phyloP scores from a whole-genome alignment of 2,888 invertebrate genomes.

The Himalopsyche kuldschensis region DNA sequence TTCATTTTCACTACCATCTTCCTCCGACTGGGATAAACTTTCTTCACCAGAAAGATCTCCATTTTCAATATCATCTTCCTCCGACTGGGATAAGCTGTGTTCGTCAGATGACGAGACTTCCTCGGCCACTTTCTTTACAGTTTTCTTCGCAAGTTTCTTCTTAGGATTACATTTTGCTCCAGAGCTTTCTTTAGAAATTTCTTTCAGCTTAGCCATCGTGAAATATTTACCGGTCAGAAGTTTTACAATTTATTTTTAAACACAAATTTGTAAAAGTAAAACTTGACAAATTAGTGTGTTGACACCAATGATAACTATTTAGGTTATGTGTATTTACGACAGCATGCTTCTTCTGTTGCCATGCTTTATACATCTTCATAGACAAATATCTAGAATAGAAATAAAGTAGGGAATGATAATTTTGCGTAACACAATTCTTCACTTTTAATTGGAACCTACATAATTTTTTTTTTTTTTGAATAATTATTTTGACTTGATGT shows the following conservation, averaged over 20 bases:
- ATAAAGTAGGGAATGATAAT: too few species aligned
- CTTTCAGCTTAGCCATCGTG: constrained; percentile 15
- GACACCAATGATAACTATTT: not conserved
- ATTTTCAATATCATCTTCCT: not conserved
- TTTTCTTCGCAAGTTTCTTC: not conserved
- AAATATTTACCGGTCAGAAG: not conserved
- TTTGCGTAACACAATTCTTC: too few species aligned
- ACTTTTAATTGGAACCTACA: too few species aligned
- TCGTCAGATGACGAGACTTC: constrained; percentile 9
- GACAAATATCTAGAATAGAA: too few species aligned
- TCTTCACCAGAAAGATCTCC: not conserved
- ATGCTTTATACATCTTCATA: not conserved
- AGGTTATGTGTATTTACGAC: not conserved
- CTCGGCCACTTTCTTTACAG: not conserved
- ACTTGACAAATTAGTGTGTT: not conserved
- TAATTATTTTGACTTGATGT: too few species aligned
- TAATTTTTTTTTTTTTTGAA: too few species aligned
- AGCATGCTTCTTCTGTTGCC: not conserved
- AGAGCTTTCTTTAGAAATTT: not conserved
- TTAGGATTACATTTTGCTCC: not conserved
- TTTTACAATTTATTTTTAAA: too few species aligned
- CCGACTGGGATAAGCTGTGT: not conserved
- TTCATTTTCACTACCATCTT: not conserved
- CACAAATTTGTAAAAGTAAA: too few species aligned
- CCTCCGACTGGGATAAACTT: not conserved